Conservation (phyloP, 2,888 invertebrate genomes). For the Brachycybe producta region DNA sequence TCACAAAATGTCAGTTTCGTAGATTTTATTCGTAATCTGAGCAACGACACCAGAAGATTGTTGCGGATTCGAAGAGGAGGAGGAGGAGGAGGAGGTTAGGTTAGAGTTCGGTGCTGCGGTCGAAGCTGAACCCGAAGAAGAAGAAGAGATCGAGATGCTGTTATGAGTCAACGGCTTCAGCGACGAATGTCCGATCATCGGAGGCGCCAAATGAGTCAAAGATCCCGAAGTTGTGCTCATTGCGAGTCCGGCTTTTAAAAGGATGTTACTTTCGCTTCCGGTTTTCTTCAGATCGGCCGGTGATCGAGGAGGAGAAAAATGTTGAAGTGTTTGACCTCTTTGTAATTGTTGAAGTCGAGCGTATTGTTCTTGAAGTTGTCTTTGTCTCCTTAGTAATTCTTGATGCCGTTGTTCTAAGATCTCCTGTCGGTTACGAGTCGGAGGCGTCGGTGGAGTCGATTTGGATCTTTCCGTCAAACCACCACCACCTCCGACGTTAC, state of each 20-base stretch:
- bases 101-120: slow-evolving; percentile 21
- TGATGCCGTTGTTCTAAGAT: slow-evolving; percentile 70
- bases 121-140: slow-evolving; percentile 26
- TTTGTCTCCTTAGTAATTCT: slow-evolving; percentile 73
- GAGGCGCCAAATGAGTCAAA: slow-evolving; percentile 45
- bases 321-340: slow-evolving; percentile 38
- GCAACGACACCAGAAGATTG: not conserved
- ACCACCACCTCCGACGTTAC: not conserved
- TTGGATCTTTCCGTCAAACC: not conserved
- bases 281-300: slow-evolving; percentile 56
- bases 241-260: slow-evolving; percentile 67
- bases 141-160: slow-evolving; percentile 16
- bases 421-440: slow-evolving; percentile 28
- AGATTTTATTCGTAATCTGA: slow-evolving; percentile 35
- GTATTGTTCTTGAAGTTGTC: slow-evolving; percentile 79
- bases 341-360: slow-evolving; percentile 76
- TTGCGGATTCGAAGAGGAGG: not conserved
- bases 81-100: slow-evolving; percentile 4
- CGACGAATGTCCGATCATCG: slow-evolving; percentile 12
- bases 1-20: slow-evolving; percentile 85
- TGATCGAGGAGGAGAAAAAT: slow-evolving; percentile 41
- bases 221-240: slow-evolving; percentile 46
- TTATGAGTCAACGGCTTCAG: slow-evolving; percentile 13
- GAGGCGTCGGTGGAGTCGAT: slow-evolving; percentile 21
- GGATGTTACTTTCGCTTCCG: slow-evolving; percentile 74